Base-by-base conservation (phyloP, 30 jellyfish, hydroid and myxozoan genomes). In the Aurelia aurita complex sp. Pacific region DNA sequence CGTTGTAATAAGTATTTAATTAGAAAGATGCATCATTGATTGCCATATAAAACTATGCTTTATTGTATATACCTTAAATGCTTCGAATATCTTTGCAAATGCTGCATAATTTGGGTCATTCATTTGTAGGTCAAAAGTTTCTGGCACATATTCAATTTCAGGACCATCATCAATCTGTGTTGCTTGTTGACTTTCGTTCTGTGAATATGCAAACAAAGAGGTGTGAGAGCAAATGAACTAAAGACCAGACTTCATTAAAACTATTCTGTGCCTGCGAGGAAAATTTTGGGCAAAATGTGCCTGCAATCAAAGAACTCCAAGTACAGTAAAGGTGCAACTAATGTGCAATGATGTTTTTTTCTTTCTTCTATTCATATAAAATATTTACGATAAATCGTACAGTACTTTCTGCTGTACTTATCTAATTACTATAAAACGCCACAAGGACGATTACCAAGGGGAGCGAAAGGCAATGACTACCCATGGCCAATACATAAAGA, bases 41-140 rank as follows among this genome's bases (percentile, higher is more conserved):
- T 46, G 0, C 35, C 46, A 43, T 59, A 23, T 18, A 57, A 65
- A 23, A 65, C 15, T 38, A 38, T 38, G 50, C 57, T 4, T 4
- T 46, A 9, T 2, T 40, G 1, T 19, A 43, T 43, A 52, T 60
- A 96, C 99, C 90, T 88, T 82, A 82, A 96, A 96, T 43, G 98
- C 97, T 67, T 96, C 98, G 70, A 96, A 96, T 7, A 96, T 96
- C 60, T 88, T 91, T 55, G 97, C 69, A 74, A 96, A 96, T 54
- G 96, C 91, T 14, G 97, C 98, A 88, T 89, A 96, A 67, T 92
- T 92, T 42, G 98, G 98, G 69, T 96, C 99, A 86, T 91, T 76
- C 52, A 68, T 53, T 38, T 96, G 96, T 2, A 88, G 66, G 11
- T 85, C 95, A 86, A 96, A 68, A 62, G 79, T 85, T 64, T 96